Base-by-base conservation (phyloP, 2,113 vertebrate species). In the Sander lucioperca region DNA sequence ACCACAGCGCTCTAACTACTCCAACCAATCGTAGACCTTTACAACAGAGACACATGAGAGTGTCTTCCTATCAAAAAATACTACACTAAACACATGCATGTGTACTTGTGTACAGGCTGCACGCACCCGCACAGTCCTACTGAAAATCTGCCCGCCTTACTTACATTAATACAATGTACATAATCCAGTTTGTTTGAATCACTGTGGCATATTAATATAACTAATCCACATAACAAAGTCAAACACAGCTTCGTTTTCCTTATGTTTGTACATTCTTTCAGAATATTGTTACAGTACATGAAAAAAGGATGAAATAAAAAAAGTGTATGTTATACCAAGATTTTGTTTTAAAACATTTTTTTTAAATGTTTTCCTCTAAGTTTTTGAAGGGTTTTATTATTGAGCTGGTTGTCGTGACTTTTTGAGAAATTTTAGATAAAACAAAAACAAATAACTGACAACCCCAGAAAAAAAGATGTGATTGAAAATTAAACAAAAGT, bases 131-230 rank as follows among this genome's bases (percentile, higher is more conserved):
- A 69, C 56, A 74, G 77, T 64, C 56, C 58, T 65, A 54, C 77
- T 88, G 86, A 84, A 91, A 89, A 82, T 85, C 30, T 90, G 88
- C 88, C 85, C 14, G 63, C 64, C 53, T 86, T 80, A 88, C 86
- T 91, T 79, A 92, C 77, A 78, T 66, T 85, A 56, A 90, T 62
- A 88, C 82, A 92, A 91, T 84, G 74, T 83, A 80, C 85, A 86
- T 93, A 94, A 94, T 93, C 93, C 86, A 83, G 68, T 94, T 94
- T 91, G 83, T 83, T 68, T 88, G 72, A 88, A 90, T 88, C 83
- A 69, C 90, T 63, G 73, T 92, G 88, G 71, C 73, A 88, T 73
- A 87, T 87, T 93, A 94, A 94, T 92, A 91, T 87, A 90, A 87
- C 74, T 89, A 91, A 93, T 93, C 89, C 80, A 92, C 67, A 90